Base-by-base conservation (phyloP, 30 jellyfish, hydroid and myxozoan genomes). In the Sanderia malayensis region DNA sequence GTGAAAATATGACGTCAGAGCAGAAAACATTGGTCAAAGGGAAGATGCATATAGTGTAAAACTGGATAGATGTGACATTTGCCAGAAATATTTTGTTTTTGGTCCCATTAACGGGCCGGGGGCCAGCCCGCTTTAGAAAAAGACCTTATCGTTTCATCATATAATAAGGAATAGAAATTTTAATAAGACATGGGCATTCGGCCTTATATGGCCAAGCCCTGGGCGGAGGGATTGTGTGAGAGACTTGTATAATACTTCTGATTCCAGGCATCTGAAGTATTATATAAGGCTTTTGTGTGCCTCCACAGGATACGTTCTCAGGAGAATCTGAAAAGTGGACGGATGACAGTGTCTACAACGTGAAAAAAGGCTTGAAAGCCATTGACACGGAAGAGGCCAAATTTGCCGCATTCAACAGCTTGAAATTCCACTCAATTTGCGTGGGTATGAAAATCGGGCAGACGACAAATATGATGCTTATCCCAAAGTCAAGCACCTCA, bases 391-490 rank as follows among this genome's bases (percentile, higher is more conserved):
- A 2, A 27, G 73, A 72, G 44, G 73, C 84, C 8, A 72, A 72
- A 24, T 72, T 49, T 1, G 65, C 84, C 2, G 84, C 49, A 11
- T 55, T 57, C 65, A 53, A 13, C 34, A 30, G 33, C 1, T n/a
- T 31, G 3, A 32, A 26, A 6, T 53, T 72, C 74, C 13, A 47
- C 17, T 52, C 74, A 17, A 53, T 72, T 10, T 72, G 84, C 30
- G 63, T 57, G n/a, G 84, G 84, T 15, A 72, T 72, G 74, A 72
- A 55, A 21, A 31, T 26, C 34, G 18, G 7, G 19, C 44, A 31
- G 22, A 17, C 32, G 29, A 58, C 49, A 1, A 53, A n/a, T 0
- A 33, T 67, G 84, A 7, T 19, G 2, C 63, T 18, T 44, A 23
- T 31, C 1, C 21, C 70, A 3, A 53, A 24, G 31, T 46, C 3